A percentile compares a stretch with the other conserved stretches of the same genome.
These are phyloP conservation scores for Pelobates fuscus DNA, from an alignment of 2,113 vertebrate species.

Conservation along the genomic window DNA sequence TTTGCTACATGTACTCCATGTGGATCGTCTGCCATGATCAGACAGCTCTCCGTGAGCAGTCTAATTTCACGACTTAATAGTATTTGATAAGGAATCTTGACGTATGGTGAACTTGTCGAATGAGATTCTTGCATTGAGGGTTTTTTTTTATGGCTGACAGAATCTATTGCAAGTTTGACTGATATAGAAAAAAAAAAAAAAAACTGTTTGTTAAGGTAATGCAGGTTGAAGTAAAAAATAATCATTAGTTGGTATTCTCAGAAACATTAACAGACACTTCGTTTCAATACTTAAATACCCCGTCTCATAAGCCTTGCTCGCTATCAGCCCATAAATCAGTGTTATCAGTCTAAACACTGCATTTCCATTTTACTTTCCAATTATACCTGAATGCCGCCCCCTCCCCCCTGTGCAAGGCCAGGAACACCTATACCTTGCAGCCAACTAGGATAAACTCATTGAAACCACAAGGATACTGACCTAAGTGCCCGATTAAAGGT, in stretches of 20 bases:
- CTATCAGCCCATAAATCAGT: constrained; percentile 23
- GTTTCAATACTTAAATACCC: background rate
- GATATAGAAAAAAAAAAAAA: too few relatives aligned
- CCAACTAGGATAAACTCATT: background rate
- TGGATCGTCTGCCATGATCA: too few relatives aligned
- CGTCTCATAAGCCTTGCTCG: background rate
- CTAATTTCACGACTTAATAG: too few relatives aligned
- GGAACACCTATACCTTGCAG: background rate
- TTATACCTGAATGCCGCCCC: background rate
- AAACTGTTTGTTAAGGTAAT: background rate
- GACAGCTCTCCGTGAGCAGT: too few relatives aligned
- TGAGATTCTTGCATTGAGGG: too few relatives aligned
- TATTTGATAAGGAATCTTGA: too few relatives aligned
- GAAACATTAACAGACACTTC: constrained; percentile 27
- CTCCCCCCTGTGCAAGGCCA: constrained; percentile 2
- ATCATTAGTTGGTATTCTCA: background rate
- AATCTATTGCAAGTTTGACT: too few relatives aligned
- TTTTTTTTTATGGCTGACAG: constrained; percentile 7
- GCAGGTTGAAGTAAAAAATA: background rate
- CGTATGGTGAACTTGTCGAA: too few relatives aligned
- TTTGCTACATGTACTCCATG: too few relatives aligned
- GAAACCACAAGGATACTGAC: background rate
- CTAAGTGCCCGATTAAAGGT: background rate
- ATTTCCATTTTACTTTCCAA: constrained; percentile 17
- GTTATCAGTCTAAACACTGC: background rate